Base-by-base conservation (phyloP, 2,888 invertebrate species). In the Caradrina clavipalpis region DNA sequence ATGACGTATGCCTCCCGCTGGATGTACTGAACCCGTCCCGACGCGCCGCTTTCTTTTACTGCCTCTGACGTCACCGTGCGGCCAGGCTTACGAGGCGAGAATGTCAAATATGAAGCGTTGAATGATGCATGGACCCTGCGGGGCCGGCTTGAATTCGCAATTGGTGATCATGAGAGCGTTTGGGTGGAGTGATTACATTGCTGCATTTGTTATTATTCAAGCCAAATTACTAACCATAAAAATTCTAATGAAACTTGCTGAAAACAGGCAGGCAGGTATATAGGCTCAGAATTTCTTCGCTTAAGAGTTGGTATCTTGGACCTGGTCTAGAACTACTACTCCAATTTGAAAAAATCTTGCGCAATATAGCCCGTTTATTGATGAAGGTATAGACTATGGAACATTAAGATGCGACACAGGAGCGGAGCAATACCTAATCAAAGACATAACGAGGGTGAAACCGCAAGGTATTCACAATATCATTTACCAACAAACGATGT, bases 41-140 rank as follows among this genome's bases (percentile, higher is more conserved):
- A 17, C 65, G n/a, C 56, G 45, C 21, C 70, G 59, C 76, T 80
- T 75, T 79, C 71, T 71, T 73, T 78, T 75, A 75, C 49, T 42
- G 47, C 8, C 22, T 58, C n/a, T 81, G 74, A 83, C 83, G 72
- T 74, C 63, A 74, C 56, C 11, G 17, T 39, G 57, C 35, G 22
- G 15, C 42, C 1, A 6, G 21, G 55, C 42, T 67, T 51, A 63
- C 53, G 59, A 59, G 39, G 47, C 50, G 51, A 26, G 76, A 55
- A 69, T 67, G 56, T 35, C 58, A 71, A 67, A 66, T 63, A 69
- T 57, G 22, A 47, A 17, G n/a, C 21, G 19, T 19, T 59, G 54
- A 64, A 69, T 60, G 67, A 65, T 75, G 15, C 19, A 63, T 77
- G 49, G 13, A 19, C 8, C n/a, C 31, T 19, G 22, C 21, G n/a